Evolutionary conservation across 2,888 invertebrate genomes (phyloP).

Genomic region (Drosophila limbata): DNA sequence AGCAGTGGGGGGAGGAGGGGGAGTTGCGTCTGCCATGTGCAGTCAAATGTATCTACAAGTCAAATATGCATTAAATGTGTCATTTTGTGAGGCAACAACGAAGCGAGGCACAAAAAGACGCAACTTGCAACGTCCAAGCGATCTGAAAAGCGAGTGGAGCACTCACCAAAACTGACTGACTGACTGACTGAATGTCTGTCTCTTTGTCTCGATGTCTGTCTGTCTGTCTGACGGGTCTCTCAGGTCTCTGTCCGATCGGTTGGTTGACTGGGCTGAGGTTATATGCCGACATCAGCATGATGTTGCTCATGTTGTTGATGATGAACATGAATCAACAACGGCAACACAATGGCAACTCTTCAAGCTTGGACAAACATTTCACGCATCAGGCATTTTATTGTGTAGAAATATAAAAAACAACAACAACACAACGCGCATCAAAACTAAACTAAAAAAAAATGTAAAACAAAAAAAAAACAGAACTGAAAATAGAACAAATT

Average conservation of each 20-base stretch:
- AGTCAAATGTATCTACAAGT: conserved; percentile 79
- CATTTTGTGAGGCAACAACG: conserved; percentile 75
- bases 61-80: conserved; percentile 82
- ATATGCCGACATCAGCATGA: conserved; percentile 72
- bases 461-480: conserved; percentile 6
- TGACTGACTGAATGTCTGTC: neutral
- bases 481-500: conserved; percentile 49
- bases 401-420: conserved; percentile 53
- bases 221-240: conserved; percentile 20
- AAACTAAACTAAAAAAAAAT: conserved; percentile 30
- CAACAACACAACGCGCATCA: conserved; percentile 6
- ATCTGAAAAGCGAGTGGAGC: conserved; percentile 62
- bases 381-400: conserved; percentile 84
- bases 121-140: conserved; percentile 60
- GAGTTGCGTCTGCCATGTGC: conserved; percentile 47
- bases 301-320: conserved; percentile 43
- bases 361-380: conserved; percentile 84
- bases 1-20: neutral
- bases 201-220: conserved; percentile 25
- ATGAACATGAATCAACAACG: conserved; percentile 81
- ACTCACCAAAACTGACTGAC: conserved; percentile 29
- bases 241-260: conserved; percentile 72
- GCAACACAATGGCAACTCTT: conserved; percentile 79
- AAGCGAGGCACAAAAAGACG: conserved; percentile 22
- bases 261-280: conserved; percentile 77